Base-by-base conservation (phyloP, 2,888 invertebrate genomes). In the Ornithoptera alexandrae region DNA sequence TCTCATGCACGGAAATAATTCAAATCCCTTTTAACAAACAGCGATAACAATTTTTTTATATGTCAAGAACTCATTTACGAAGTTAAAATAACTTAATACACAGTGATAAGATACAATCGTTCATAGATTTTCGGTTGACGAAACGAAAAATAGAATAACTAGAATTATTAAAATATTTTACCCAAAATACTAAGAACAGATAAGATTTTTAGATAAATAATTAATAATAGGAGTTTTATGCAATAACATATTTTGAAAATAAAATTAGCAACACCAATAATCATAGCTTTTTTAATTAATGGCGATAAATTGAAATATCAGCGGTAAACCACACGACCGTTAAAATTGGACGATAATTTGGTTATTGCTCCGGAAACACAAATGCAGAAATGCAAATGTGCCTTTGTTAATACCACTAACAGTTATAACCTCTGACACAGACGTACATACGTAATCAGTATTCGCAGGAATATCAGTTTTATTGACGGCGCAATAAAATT, bases 311-410 rank as follows among this genome's bases (percentile, higher is more conserved):
- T 73, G 73, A 79, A 79, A 78, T 76, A 75, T 78, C 78, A 78
- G 84, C 81, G 85, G 86, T 86, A 78, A 85, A 89, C 85, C 88
- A 83, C 85, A 86, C 79, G 74, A 83, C 85, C 82, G 85, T 88
- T 87, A 84, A 84, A 82, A 83, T 79, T 82, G 79, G 80, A 84
- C 84, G 85, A 84, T 85, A 88, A 90, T 89, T 90, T 85, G 84
- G 84, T 83, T 84, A 84, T 84, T 84, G 83, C 83, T 79, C 84
- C 86, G 86, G 84, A 88, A 86, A 86, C 78, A 79, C 79, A 72
- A 74, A 78, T 77, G 77, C 76, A 76, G 70, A 82, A 85, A 90
- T 90, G 89, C 88, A 89, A 90, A 91, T 90, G 87, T 77, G 76
- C 85, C 82, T 86, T 89, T 89, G 89, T 90, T 83, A 80, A 80